Evolutionary conservation across 2,888 invertebrate species (phyloP), one percentile per base, ranked within the genome.

Genomic region (Xylota segnis): DNA sequence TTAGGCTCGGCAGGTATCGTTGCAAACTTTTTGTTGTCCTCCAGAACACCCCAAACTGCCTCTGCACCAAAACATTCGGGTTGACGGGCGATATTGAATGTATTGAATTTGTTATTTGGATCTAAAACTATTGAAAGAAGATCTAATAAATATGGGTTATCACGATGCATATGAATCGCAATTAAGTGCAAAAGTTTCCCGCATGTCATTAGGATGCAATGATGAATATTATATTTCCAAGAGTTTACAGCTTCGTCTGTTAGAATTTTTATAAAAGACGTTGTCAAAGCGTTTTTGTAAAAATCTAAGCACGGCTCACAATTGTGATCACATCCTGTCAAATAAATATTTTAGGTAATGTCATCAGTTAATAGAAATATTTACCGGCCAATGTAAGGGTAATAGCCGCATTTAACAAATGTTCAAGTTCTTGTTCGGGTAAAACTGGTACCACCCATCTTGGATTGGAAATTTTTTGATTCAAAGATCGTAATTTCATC

Each of bases 361-460:
- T n/a, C 12, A 23, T 10, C 18, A 43, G 3, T 5, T 56, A 23
- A 2, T 10, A 2, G 14, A 6, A 5, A 72, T 50, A 89, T 90
- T 89, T 91, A 96, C 97, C 97, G 93, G 95, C 96, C 91, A 94
- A 94, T 90, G 97, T 97, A 88, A 98, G 94, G 89, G 97, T 96
- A 89, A 97, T 97, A 88, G 98, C 95, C 89, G 97, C 97, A 93
- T 97, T 96, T 87, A 99, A 93, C 88, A 99, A 94, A 90, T 97
- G 95, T 93, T 98, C 98, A 89, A 99, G 93, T 93, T 99, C 98
- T 93, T 98, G 98, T 90, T 98, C 98, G 10, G 99, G 98, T 90
- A 99, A 93, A 68, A 99, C 99, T 40, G 99, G 99, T 66, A 99
- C 98, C 87, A 99, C 98, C 99, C 99, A 99, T 90, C 98, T 94